Percentiles rank a stretch among this genome's conserved stretches.
These are phyloP conservation scores for Parnassius mnemosyne DNA, from an alignment of 2,888 invertebrate species.

Conservation along the genomic window DNA sequence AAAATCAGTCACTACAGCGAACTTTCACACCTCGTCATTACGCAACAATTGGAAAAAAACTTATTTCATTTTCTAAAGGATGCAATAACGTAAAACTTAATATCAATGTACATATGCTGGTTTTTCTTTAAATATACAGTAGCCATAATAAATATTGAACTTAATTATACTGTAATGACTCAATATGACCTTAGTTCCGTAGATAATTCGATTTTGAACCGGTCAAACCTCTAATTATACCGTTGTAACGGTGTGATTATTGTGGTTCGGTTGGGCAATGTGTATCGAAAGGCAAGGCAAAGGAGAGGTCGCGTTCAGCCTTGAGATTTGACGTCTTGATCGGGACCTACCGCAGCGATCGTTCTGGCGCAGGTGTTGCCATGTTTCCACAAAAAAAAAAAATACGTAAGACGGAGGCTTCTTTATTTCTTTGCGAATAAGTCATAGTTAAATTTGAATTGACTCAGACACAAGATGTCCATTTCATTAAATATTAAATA, in stretches of 20 bases:
- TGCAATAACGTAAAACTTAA: no score
- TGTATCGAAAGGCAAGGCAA: constrained; percentile 62
- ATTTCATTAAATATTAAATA: no score
- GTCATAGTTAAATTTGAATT: constrained; percentile 36
- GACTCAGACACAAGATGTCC: no score
- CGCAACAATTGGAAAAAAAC: not conserved
- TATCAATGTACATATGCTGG: not conserved
- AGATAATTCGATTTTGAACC: constrained; percentile 34
- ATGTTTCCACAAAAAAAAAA: constrained; percentile 50
- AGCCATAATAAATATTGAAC: constrained; percentile 7
- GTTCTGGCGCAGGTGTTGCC: constrained; percentile 72
- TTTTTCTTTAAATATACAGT: constrained; percentile 8
- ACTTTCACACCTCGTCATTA: constrained; percentile 2
- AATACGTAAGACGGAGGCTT: constrained; percentile 73
- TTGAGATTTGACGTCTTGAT: constrained; percentile 80
- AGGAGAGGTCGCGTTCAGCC: constrained; percentile 63
- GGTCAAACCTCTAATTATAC: constrained; percentile 47
- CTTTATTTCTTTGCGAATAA: constrained; percentile 52
- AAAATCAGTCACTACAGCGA: constrained; percentile 1
- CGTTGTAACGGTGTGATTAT: constrained; percentile 53
- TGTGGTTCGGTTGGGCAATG: constrained; percentile 56
- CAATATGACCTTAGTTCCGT: constrained; percentile 28
- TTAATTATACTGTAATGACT: constrained; percentile 11
- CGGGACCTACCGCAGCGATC: constrained; percentile 78
- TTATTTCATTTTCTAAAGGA: no score